These are phyloP conservation scores for Pempheris klunzingeri DNA, from an alignment of 2,797 vertebrate species.

Conservation along the genomic window DNA sequence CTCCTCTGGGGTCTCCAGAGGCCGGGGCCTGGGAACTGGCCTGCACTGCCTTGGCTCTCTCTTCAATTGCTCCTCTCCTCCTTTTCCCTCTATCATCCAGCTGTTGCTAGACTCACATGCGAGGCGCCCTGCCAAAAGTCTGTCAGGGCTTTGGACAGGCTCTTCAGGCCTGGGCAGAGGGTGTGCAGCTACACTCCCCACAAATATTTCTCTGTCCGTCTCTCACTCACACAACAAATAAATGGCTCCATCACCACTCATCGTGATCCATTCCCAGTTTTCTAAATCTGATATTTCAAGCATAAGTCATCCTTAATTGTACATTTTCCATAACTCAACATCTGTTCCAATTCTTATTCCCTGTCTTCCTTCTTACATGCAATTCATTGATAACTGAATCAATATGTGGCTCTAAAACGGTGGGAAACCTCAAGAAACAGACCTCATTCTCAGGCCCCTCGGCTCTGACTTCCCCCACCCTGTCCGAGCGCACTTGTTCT, in stretches of 20 bases:
- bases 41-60: conserved; percentile 59
- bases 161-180: conserved; percentile 41
- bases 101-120: conserved; percentile 82
- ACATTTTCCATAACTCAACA: conserved; percentile 22
- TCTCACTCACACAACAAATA: conserved; percentile 47
- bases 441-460: conserved; percentile 22
- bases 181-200: conserved; percentile 41
- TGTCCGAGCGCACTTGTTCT: conserved; percentile 50
- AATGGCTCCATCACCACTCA: conserved; percentile 25
- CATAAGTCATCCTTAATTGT: conserved; percentile 25
- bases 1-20: conserved; percentile 65
- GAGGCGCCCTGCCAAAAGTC: conserved; percentile 76
- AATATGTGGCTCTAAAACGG: conserved; percentile 65
- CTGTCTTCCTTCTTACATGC: conserved; percentile 26
- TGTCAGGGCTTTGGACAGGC: conserved; percentile 65
- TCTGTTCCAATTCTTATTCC: conserved; percentile 9
- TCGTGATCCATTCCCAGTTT: background rate
- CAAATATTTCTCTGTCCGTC: conserved; percentile 51
- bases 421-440: conserved; percentile 62
- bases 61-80: conserved; percentile 55
- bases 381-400: conserved; percentile 70
- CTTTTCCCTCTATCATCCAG: conserved; percentile 68
- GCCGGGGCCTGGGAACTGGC: conserved; percentile 82
- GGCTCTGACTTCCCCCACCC: conserved; percentile 25
- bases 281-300: conserved; percentile 19